Base-by-base conservation (phyloP, 2,797 vertebrate genomes). In the Apogon hyalosoma region DNA sequence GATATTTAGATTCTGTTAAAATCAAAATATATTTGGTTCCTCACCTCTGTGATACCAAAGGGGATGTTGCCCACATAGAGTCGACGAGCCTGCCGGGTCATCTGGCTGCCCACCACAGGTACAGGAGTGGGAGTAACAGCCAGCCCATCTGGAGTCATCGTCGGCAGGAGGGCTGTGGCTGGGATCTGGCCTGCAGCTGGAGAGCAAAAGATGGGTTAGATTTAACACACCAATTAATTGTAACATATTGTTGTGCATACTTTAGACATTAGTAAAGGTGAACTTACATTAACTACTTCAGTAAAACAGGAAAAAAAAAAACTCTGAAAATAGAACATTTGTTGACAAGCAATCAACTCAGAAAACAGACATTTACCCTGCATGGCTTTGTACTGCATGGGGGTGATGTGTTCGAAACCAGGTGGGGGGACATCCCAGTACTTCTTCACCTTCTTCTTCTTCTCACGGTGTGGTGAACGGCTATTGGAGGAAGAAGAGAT, bases 41-140 rank as follows among this genome's bases (percentile, higher is more conserved):
- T 81, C 51, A 96, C 96, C 94, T 98, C 97, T 79, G 97, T 97
- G 80, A 97, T 96, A 73, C 96, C 96, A 72, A 98, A 98, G 6
- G 97, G 96, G 88, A 98, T 98, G 84, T 98, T 98, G 80, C 97
- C 96, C 69, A 97, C 96, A 11, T 98, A 98, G 19, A 98, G 96
- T 7, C 97, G 92, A 0, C 96, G 94, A 52, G 96, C 97, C 86
- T 98, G 97, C 21, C 97, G 89, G 51, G 97, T 97, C 97, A 98
- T 97, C 92, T 98, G 97, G 85, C 96, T 97, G 58, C 97, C 97
- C 62, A 98, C 96, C 52, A 97, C 96, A 7, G 96, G 96, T 62
- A 97, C 96, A 1, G 96, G 96, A 18, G 96, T 97, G 33, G 95
- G 96, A 41, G 96, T 96, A 66, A 96, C 96, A 42, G 96, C 95